Evolutionary conservation across 92 coral and sea anemone genomes (phyloP).

Genomic region (Zoanthus gigantus): DNA sequence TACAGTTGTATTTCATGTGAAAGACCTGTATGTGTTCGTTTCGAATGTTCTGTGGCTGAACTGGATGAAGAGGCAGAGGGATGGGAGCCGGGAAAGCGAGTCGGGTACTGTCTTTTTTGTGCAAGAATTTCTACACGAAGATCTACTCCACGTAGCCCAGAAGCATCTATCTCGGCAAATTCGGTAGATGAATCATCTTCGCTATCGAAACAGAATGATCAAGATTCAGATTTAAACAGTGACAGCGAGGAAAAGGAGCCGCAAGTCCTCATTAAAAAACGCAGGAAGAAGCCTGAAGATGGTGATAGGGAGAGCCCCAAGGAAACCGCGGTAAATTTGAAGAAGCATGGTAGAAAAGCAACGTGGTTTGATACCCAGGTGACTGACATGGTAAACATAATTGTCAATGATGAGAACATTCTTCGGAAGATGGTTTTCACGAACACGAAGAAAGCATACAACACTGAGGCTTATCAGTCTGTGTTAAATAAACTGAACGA

Average conservation of each 20-base stretch:
- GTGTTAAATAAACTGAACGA: too few relatives aligned
- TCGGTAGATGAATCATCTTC: not conserved
- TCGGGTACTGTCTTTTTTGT: constrained; percentile 8
- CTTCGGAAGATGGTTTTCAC: constrained; percentile 62
- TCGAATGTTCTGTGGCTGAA: not conserved
- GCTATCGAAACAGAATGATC: constrained; percentile 30
- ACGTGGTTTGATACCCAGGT: constrained; percentile 62
- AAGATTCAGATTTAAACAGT: constrained; percentile 15
- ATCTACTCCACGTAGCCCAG: not conserved
- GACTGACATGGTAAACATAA: constrained; percentile 56
- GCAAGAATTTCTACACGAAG: not conserved
- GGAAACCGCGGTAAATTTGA: constrained; percentile 2
- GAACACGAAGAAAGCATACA: constrained; percentile 66
- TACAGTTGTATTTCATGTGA: constrained; percentile 35
- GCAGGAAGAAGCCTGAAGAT: not conserved
- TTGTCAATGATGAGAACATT: constrained; percentile 56
- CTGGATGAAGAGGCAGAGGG: constrained; percentile 2
- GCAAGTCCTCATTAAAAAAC: constrained; percentile 7
- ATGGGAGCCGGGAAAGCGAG: constrained; percentile 11
- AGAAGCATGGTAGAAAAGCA: constrained; percentile 61
- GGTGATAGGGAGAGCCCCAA: not conserved
- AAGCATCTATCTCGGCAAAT: not conserved
- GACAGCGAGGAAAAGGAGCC: constrained; percentile 42
- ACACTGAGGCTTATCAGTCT: constrained; percentile 58
- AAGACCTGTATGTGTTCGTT: not conserved